Percentiles rank a stretch among this genome's conserved stretches.
These are phyloP conservation scores for Camponotus fellah DNA, from an alignment of 2,888 invertebrate genomes.

Conservation along the genomic window DNA sequence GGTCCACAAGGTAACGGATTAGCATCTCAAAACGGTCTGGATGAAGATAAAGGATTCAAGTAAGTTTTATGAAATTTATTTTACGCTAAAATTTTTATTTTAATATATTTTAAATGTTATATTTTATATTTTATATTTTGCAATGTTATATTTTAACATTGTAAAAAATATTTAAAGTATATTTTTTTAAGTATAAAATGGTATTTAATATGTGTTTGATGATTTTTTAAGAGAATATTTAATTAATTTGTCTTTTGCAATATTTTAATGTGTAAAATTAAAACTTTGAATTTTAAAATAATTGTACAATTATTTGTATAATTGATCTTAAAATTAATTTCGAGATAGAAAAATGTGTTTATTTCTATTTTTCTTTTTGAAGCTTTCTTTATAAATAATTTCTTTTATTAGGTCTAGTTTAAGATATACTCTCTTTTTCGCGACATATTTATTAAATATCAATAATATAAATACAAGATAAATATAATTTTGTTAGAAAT, in stretches of 20 bases:
- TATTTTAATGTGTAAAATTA: background rate
- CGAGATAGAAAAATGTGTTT: background rate
- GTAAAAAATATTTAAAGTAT: background rate
- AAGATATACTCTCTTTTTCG: background rate
- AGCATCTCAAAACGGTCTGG: conserved; percentile 90
- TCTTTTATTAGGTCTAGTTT: background rate
- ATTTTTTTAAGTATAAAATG: background rate
- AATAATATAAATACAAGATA: background rate
- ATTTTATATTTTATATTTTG: too few relatives aligned
- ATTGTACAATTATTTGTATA: background rate
- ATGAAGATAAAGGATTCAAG: conserved; percentile 97
- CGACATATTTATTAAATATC: background rate
- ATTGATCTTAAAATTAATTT: conserved; percentile 17
- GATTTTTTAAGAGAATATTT: background rate
- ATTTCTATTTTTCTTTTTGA: conserved; percentile 2
- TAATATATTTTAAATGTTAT: too few relatives aligned
- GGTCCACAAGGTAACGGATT: conserved; percentile 87
- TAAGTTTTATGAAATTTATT: conserved; percentile 87
- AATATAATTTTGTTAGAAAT: background rate
- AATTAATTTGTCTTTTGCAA: background rate
- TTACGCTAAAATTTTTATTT: background rate
- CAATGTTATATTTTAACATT: too few relatives aligned
- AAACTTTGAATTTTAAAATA: background rate
- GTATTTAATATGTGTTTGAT: background rate
- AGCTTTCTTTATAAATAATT: background rate